These are phyloP conservation scores for Dilophus febrilis DNA, from an alignment of 2,888 invertebrate genomes.

Conservation along the genomic window DNA sequence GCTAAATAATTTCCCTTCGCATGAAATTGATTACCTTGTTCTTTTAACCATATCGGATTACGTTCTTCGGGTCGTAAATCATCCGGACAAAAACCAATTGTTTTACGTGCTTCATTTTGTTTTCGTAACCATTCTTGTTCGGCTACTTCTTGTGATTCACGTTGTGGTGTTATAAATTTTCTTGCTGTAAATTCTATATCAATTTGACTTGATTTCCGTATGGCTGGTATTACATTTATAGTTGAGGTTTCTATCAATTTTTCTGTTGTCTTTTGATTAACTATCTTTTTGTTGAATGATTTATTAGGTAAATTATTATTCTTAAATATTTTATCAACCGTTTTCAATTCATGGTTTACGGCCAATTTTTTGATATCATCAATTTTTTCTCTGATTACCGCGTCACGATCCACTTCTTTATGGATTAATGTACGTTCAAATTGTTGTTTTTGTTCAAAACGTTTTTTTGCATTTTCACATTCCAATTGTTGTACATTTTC, in stretches of 20 bases:
- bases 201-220: conserved; percentile 40
- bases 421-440: conserved; percentile 38
- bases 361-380: conserved; percentile 27
- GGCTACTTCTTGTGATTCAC: conserved; percentile 50
- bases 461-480: conserved; percentile 36
- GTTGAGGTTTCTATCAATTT: background rate
- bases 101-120: conserved; percentile 53
- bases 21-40: conserved; percentile 66
- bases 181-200: conserved; percentile 56
- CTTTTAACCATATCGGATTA: conserved; percentile 65
- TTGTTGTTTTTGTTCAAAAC: conserved; percentile 33
- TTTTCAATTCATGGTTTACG: conserved; percentile 5
- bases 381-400: conserved; percentile 39
- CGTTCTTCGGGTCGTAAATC: conserved; percentile 63
- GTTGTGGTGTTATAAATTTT: conserved; percentile 62
- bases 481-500: conserved; percentile 37
- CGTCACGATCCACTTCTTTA: conserved; percentile 34
- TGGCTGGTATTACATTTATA: conserved; percentile 12
- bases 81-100: conserved; percentile 49
- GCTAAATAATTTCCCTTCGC: conserved; percentile 56
- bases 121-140: conserved; percentile 70
- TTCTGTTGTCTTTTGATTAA: background rate
- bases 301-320: background rate
- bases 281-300: background rate
- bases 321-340: conserved; percentile 7